Percentiles rank a stretch among this genome's conserved stretches.
phyloP scores from a whole-genome alignment of 2,888 invertebrate genomes.

The Mesoligia furuncula region DNA sequence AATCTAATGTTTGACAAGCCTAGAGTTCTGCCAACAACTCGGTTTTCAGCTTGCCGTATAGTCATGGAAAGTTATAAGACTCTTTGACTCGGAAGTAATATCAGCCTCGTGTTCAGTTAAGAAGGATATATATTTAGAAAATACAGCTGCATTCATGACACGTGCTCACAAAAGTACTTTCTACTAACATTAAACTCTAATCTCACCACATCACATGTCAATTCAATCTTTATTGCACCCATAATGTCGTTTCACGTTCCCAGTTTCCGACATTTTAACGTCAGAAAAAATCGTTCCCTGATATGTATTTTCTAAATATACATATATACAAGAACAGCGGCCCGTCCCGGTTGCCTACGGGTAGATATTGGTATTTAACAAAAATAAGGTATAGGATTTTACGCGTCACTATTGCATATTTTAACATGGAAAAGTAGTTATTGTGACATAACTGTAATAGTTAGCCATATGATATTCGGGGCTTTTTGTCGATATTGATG shows the following conservation, averaged over 20 bases:
- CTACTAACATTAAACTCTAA: background rate
- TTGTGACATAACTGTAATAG: too few species aligned
- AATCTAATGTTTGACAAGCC: background rate
- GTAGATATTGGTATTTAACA: too few species aligned
- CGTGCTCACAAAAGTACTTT: background rate
- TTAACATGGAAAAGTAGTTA: too few species aligned
- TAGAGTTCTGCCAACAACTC: background rate
- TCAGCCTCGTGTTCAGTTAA: background rate
- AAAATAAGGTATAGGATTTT: too few species aligned
- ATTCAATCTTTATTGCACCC: too few species aligned
- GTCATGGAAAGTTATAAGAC: background rate
- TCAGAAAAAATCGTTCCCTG: constrained; percentile 17
- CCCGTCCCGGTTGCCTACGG: too few species aligned
- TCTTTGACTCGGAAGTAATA: background rate
- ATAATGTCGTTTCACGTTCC: background rate
- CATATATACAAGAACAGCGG: too few species aligned
- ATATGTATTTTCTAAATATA: too few species aligned
- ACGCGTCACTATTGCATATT: too few species aligned
- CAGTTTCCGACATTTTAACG: constrained; percentile 8
- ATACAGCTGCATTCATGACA: background rate
- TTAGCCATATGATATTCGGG: too few species aligned
- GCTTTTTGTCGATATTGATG: too few species aligned
- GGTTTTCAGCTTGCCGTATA: background rate
- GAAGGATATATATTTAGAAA: background rate
- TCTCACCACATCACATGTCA: constrained; percentile 12